Percentiles rank a stretch among this genome's conserved stretches.
Conservation (phyloP, 2,888 invertebrate genomes). For the Troides oblongomaculatus region DNA sequence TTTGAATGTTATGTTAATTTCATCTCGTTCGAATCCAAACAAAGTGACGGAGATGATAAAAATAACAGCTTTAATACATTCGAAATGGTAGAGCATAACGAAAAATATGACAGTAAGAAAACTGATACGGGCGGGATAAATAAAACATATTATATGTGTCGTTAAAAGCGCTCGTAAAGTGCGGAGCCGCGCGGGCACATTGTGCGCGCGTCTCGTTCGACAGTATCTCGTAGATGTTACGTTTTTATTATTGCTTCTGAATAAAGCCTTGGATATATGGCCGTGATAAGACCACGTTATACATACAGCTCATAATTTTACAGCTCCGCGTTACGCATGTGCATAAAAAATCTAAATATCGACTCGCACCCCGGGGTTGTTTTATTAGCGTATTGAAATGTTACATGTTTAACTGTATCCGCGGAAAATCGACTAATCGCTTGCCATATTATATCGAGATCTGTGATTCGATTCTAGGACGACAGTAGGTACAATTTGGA, state of each 20-base stretch:
- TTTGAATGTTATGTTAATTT: conserved; percentile 25
- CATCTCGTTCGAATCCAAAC: conserved; percentile 33
- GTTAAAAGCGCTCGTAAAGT: conserved; percentile 55
- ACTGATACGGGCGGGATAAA: conserved; percentile 52
- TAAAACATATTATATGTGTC: conserved; percentile 49
- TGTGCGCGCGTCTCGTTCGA: conserved; percentile 49
- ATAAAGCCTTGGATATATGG: conserved; percentile 31
- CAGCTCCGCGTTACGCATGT: background rate
- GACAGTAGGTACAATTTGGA: too few relatives aligned
- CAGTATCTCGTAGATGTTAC: conserved; percentile 49
- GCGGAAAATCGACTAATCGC: too few relatives aligned
- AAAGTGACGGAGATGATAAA: conserved; percentile 33
- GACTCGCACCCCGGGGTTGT: too few relatives aligned
- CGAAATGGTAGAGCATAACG: conserved; percentile 23
- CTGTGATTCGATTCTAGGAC: too few relatives aligned
- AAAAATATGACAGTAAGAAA: conserved; percentile 36
- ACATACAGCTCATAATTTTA: conserved; percentile 9
- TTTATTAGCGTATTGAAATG: background rate
- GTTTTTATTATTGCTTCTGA: conserved; percentile 42
- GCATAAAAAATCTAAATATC: background rate
- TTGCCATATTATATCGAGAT: too few relatives aligned
- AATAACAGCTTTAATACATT: conserved; percentile 27
- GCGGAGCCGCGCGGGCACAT: conserved; percentile 35
- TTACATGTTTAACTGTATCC: background rate
- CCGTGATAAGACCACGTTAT: conserved; percentile 28